Evolutionary conservation across 2,888 invertebrate species (phyloP), one percentile per base, ranked within the genome.

Genomic region (Thereva nobilitata): DNA sequence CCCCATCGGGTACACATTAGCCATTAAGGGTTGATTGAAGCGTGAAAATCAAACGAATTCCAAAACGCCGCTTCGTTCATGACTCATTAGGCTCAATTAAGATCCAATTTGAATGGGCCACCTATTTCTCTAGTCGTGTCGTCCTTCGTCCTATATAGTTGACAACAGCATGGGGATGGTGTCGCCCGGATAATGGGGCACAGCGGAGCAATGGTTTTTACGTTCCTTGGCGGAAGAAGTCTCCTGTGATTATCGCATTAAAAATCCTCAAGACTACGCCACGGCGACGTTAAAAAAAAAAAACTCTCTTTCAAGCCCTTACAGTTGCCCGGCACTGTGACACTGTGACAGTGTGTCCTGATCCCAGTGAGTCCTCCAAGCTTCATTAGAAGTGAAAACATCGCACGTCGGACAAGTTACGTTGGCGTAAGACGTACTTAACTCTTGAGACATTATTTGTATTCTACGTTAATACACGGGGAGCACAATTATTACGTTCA

Each of bases 21-120:
- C 45, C 38, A 42, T 47, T 47, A 45, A 47, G 59, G 59, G 47
- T 59, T 59, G 59, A 59, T 59, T 59, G 59, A 49, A 59, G 59
- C 59, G 47, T 59, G 59, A 59, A 59, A 59, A 59, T 59, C 59
- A 59, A 47, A 59, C 59, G 59, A 59, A 47, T 59, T 47, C 49
- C 38, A 59, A 38, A 59, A 47, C 59, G 37, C 38, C 47, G 59
- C 47, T 59, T 45, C 59, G 47, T 47, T 57, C 59, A 59, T 49
- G 59, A 47, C 59, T 59, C 59, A 59, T 59, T 59, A 59, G 59
- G 49, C 45, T 59, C 59, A 49, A 59, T 59, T 59, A 59, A 59
- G 49, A 59, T 38, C 49, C 47, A 59, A 59, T 59, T 59, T 59
- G 38, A 47, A 37, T 23, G 4, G 9, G 34, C 10, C 12, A 37